Percentiles rank a stretch among this genome's conserved stretches.
These are phyloP conservation scores for Oscheius myriophilus DNA, from an alignment of 2,888 invertebrate genomes.

Conservation along the genomic window DNA sequence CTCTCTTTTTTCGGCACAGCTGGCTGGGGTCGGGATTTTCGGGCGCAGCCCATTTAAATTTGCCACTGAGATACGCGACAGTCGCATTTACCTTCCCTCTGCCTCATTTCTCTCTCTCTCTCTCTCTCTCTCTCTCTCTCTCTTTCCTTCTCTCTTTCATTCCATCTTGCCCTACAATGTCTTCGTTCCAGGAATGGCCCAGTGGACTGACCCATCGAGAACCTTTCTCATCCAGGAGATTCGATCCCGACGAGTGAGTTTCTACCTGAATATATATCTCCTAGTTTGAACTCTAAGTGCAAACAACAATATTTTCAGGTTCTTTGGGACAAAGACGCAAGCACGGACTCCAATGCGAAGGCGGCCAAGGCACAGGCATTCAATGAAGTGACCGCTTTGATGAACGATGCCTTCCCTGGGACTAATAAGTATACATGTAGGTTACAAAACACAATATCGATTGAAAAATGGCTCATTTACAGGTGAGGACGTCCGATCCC, in stretches of 20 bases:
- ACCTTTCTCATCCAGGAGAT: slow-evolving; percentile 47
- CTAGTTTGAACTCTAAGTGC: neutral
- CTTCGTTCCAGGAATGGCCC: slow-evolving; percentile 35
- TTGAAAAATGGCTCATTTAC: neutral
- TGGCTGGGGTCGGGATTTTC: no score
- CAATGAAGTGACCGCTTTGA: slow-evolving; percentile 15
- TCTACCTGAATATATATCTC: neutral
- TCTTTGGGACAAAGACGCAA: slow-evolving; percentile 28
- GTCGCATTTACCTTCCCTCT: no score
- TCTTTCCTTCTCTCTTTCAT: neutral
- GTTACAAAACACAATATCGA: neutral
- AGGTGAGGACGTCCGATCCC: slow-evolving; percentile 55
- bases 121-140: slow-evolving; percentile 3
- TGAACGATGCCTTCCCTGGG: slow-evolving; percentile 29
- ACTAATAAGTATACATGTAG: slow-evolving; percentile 24
- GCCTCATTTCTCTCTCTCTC: neutral
- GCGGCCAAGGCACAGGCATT: slow-evolving; percentile 26
- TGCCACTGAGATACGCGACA: no score
- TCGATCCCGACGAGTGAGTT: slow-evolving; percentile 15
- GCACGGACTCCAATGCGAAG: slow-evolving; percentile 20
- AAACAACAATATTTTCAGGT: slow-evolving; percentile 18
- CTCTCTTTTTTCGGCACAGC: no score
- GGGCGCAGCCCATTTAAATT: no score
- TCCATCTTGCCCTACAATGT: neutral
- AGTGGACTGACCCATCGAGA: slow-evolving; percentile 55